phyloP scores from a whole-genome alignment of 2,113 vertebrate genomes.

The Polyodon spathula region DNA sequence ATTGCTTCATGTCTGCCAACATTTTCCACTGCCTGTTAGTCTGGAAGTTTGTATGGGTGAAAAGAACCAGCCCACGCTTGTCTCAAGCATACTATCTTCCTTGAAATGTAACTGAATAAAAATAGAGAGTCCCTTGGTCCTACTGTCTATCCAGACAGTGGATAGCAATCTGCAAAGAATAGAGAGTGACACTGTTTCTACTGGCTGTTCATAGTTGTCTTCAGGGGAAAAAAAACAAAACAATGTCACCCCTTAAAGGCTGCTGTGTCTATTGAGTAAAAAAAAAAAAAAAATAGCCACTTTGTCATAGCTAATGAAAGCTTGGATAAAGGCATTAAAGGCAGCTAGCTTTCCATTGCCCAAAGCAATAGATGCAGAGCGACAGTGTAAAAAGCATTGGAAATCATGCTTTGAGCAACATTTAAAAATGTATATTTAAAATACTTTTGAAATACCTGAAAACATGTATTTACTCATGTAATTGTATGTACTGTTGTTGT shows the following conservation, averaged over 20 bases:
- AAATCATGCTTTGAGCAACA: background rate
- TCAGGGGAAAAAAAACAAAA: background rate
- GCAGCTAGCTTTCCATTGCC: background rate
- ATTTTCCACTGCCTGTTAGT: conserved; percentile 29
- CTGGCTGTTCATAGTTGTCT: background rate
- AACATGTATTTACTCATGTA: background rate
- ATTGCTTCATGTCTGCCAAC: conserved; percentile 28
- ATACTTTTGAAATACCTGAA: background rate
- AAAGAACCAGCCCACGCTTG: conserved; percentile 28
- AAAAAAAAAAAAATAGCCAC: background rate
- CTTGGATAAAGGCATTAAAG: background rate
- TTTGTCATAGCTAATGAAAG: background rate
- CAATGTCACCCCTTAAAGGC: background rate
- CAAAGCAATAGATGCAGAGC: background rate
- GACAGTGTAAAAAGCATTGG: no score
- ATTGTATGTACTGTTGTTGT: no score
- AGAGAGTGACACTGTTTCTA: background rate
- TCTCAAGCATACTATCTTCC: conserved; percentile 27
- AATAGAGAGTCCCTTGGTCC: background rate
- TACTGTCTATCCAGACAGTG: background rate
- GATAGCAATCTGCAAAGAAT: background rate
- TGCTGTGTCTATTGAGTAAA: background rate
- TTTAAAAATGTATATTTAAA: conserved; percentile 4
- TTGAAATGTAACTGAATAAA: background rate
- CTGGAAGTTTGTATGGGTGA: conserved; percentile 29